Evolutionary conservation across 2,797 vertebrate genomes (phyloP), one percentile per base, ranked within the genome.

Genomic region (Sitta carolinensis): DNA sequence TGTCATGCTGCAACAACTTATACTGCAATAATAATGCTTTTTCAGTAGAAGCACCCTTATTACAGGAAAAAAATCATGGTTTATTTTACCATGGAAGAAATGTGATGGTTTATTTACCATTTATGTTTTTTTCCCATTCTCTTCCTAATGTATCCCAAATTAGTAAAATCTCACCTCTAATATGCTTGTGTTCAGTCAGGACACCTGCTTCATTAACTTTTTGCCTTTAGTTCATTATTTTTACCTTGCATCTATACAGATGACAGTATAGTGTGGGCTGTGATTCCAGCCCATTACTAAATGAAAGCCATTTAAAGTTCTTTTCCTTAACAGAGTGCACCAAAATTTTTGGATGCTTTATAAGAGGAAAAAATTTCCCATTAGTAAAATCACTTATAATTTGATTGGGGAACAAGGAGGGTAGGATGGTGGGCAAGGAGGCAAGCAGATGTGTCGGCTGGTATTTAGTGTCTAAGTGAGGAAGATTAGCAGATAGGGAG

Each of bases 171-270:
- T 47, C 83, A 42, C 45, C 64, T 96, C 42, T 91, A 92, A 93
- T 94, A 69, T 77, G 91, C 89, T 89, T 95, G 36, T 95, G 81
- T 90, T 96, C 79, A 95, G 91, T 92, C 90, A 96, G 86, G 90
- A 97, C 94, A 64, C 66, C 80, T 70, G 19, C 74, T 96, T 97
- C 91, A 94, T 96, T 97, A 96, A 95, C 96, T 97, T 96, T 94
- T 97, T 94, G 87, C 59, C 62, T 94, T 97, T 96, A 88, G 86
- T 93, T 97, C 96, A 96, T 97, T 98, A 96, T 90, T 97, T 97
- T 97, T 96, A 93, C 62, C 7, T 90, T 97, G 69, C 96, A 84
- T 84, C 76, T 95, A 55, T 51, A 50, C 80, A 97, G 94, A 91
- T 91, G 87, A 89, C 90, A 84, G 45, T 87, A 42, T 57, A 91